Conservation (phyloP, 2,888 invertebrate genomes). For the Eudasyphora cyanicolor region DNA sequence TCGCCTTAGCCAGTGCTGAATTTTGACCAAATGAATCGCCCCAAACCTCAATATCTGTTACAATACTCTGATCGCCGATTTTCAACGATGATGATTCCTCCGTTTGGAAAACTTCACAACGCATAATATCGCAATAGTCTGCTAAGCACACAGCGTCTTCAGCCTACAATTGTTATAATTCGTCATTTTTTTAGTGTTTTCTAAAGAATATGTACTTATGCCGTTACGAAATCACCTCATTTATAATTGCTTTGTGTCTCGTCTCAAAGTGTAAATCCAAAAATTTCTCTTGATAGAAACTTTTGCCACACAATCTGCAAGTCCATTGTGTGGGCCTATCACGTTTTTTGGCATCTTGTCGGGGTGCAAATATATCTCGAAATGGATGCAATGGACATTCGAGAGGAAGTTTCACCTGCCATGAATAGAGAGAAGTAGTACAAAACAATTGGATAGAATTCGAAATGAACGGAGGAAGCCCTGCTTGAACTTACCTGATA, state of each 20-base stretch:
- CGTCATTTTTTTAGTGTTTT: no score
- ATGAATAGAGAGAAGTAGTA: neutral
- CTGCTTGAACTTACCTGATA: constrained; percentile 84
- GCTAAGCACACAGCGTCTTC: constrained; percentile 96
- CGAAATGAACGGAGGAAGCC: neutral
- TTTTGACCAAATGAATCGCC: constrained; percentile 84
- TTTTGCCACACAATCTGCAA: constrained; percentile 94
- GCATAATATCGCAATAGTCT: constrained; percentile 97
- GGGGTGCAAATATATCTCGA: constrained; percentile 92
- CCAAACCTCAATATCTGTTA: constrained; percentile 92
- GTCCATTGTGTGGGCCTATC: constrained; percentile 94
- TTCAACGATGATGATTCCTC: constrained; percentile 84
- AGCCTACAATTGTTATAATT: constrained; percentile 87
- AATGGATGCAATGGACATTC: constrained; percentile 95
- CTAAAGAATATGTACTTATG: no score
- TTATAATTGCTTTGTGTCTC: constrained; percentile 91
- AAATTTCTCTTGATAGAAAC: constrained; percentile 93
- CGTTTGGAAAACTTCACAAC: constrained; percentile 92
- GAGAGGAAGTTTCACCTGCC: constrained; percentile 88
- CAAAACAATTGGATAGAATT: neutral
- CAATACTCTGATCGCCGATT: constrained; percentile 84
- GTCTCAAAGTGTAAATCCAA: constrained; percentile 94
- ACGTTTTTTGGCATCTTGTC: constrained; percentile 91
- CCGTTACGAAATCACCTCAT: no score
- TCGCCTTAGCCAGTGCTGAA: constrained; percentile 81